These are phyloP conservation scores for Ctena decussata DNA, from an alignment of 2,888 invertebrate species.

Conservation along the genomic window DNA sequence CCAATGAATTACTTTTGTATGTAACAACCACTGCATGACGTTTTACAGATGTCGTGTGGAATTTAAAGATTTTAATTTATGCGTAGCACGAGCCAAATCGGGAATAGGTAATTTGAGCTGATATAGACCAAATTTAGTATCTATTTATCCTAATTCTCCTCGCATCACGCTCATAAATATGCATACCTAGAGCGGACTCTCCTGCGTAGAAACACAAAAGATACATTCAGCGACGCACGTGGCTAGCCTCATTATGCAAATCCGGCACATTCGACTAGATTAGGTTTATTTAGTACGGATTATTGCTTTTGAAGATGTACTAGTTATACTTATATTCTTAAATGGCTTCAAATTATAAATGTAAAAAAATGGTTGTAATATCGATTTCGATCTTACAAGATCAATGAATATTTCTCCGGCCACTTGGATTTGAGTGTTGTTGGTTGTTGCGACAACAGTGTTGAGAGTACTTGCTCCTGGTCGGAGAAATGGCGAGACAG, in stretches of 20 bases:
- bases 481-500: no score
- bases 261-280: not conserved
- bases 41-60: not conserved
- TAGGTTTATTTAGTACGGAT: not conserved
- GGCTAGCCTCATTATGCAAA: slow-evolving; percentile 13
- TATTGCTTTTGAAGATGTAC: not conserved
- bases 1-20: not conserved
- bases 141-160: not conserved
- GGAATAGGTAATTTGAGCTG: not conserved
- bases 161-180: slow-evolving; percentile 1
- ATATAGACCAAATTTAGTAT: slow-evolving; percentile 4
- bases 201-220: not conserved
- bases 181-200: not conserved
- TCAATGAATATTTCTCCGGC: no score
- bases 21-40: not conserved
- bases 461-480: no score
- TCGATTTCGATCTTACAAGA: no score
- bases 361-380: no score
- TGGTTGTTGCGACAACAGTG: no score
- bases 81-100: not conserved
- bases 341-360: no score
- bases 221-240: not conserved
- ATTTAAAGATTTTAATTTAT: not conserved
- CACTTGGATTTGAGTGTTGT: no score
- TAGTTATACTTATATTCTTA: no score